These are phyloP conservation scores for Ataeniobius toweri DNA, from an alignment of 2,797 vertebrate species.

Conservation along the genomic window DNA sequence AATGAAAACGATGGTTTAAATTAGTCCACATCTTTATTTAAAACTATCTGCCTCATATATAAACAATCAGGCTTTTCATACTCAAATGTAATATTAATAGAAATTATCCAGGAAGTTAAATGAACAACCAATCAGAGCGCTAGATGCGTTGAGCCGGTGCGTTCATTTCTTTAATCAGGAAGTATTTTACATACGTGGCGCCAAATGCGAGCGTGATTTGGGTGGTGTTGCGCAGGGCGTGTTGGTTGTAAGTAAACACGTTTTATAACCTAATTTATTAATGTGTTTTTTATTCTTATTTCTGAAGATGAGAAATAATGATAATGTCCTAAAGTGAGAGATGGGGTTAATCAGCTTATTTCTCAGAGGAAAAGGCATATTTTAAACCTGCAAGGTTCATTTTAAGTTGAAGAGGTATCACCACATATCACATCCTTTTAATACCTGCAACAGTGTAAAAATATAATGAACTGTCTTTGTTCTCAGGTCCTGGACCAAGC, in stretches of 20 bases:
- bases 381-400: not conserved
- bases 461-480: not conserved
- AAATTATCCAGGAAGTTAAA: not conserved
- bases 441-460: not conserved
- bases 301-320: not conserved
- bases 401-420: not conserved
- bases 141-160: not conserved
- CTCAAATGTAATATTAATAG: not conserved
- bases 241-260: constrained; percentile 58
- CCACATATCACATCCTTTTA: no score
- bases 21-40: no score
- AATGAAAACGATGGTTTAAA: no score
- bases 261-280: not conserved
- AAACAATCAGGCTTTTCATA: not conserved
- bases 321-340: no score
- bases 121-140: constrained; percentile 53
- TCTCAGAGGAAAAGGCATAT: no score
- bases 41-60: no score
- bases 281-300: not conserved
- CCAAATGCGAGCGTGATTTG: constrained; percentile 49
- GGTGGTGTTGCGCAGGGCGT: not conserved
- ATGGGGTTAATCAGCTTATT: no score
- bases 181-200: constrained; percentile 51
- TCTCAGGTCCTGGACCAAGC: not conserved
- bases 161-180: constrained; percentile 69